phyloP scores from a whole-genome alignment of 1,140 invertebrate genomes.

The Pentalonia nigronervosa region DNA sequence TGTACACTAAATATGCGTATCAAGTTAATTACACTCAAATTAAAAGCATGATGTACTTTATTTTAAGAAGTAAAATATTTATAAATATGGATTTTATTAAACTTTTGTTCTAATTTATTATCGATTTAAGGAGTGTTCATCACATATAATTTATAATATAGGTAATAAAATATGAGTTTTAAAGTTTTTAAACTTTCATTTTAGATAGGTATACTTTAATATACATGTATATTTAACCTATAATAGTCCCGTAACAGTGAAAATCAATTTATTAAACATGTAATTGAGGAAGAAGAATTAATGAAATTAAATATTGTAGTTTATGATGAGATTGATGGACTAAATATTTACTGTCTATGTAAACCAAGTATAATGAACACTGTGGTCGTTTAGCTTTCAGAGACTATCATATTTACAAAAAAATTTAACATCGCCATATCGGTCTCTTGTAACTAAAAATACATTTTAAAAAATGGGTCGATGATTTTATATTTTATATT shows the following conservation, averaged over 20 bases:
- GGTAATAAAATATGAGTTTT: not conserved
- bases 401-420: not conserved
- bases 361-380: not conserved
- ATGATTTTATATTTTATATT: not conserved
- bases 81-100: not conserved
- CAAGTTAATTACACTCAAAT: not conserved
- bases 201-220: not conserved
- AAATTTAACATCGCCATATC: not conserved
- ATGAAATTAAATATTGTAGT: not conserved
- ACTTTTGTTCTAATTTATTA: not conserved
- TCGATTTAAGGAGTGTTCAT: not conserved
- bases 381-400: not conserved
- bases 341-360: not conserved
- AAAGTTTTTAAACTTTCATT: not conserved
- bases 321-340: not conserved
- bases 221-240: not conserved
- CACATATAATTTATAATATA: too few relatives aligned
- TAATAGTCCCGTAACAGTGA: not conserved
- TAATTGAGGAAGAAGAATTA: not conserved
- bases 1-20: not conserved
- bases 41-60: not conserved
- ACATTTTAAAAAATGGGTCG: not conserved
- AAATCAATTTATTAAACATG: not conserved
- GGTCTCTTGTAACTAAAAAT: not conserved
- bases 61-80: not conserved